A percentile compares a stretch with the other conserved stretches of the same genome.
phyloP scores from a whole-genome alignment of 1,140 invertebrate species.

The Phortica variegata region DNA sequence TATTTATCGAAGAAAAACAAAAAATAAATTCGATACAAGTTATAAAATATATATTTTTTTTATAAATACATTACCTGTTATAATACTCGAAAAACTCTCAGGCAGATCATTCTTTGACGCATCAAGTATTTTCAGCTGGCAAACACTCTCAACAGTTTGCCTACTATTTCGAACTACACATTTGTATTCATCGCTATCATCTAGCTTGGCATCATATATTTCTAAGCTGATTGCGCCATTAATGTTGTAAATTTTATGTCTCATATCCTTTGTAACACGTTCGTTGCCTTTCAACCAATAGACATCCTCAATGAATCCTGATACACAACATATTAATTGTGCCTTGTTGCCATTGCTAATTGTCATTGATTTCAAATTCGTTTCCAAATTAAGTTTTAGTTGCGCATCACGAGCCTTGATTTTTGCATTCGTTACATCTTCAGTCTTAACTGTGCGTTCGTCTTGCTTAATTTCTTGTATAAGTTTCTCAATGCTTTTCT shows the following conservation, averaged over 20 bases:
- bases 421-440: constrained; percentile 21
- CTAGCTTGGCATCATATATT: constrained; percentile 44
- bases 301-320: constrained; percentile 46
- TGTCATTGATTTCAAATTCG: constrained; percentile 45
- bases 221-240: constrained; percentile 50
- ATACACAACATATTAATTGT: constrained; percentile 48
- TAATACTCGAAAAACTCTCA: constrained; percentile 32
- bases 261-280: constrained; percentile 38
- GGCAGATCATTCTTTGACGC: constrained; percentile 24
- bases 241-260: constrained; percentile 53
- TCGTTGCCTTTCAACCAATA: constrained; percentile 45
- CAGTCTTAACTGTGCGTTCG: constrained; percentile 3
- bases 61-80: constrained; percentile 25
- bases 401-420: constrained; percentile 36
- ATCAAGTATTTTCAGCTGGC: constrained; percentile 64
- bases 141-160: constrained; percentile 63
- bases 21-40: background rate
- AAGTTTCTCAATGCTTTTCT: constrained; percentile 24
- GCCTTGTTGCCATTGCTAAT: constrained; percentile 48
- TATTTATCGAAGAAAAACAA: constrained; percentile 37
- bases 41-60: background rate
- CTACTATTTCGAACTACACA: constrained; percentile 67
- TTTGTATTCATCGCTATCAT: constrained; percentile 50
- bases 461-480: constrained; percentile 21
- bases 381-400: constrained; percentile 37